phyloP scores from a whole-genome alignment of 2,888 invertebrate genomes.

The Hyposoter didymator region DNA sequence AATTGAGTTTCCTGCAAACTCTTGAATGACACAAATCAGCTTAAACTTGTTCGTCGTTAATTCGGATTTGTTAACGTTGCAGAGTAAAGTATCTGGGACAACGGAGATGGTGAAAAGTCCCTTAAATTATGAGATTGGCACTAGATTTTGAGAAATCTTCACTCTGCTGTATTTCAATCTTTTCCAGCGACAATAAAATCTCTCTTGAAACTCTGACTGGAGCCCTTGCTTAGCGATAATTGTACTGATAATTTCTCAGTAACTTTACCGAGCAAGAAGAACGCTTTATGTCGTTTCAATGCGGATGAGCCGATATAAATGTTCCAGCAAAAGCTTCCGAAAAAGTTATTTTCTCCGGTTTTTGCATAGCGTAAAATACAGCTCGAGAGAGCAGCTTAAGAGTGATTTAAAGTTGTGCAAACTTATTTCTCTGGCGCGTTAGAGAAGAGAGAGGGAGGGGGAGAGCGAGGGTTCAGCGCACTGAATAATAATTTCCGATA shows the following conservation, averaged over 20 bases:
- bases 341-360: slow-evolving; percentile 11
- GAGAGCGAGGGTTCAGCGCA: slow-evolving; percentile 42
- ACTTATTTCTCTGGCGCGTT: slow-evolving; percentile 62
- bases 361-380: not conserved
- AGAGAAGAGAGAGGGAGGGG: not conserved
- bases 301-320: not conserved
- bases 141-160: slow-evolving; percentile 13
- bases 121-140: slow-evolving; percentile 41
- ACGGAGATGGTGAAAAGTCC: not conserved
- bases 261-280: slow-evolving; percentile 1
- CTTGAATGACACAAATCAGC: not conserved
- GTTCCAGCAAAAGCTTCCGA: not conserved
- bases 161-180: not conserved
- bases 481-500: slow-evolving; percentile 68
- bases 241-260: slow-evolving; percentile 54
- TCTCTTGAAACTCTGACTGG: not conserved
- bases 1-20: not conserved
- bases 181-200: slow-evolving; percentile 15
- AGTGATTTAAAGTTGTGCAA: slow-evolving; percentile 65
- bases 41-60: slow-evolving; percentile 33
- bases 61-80: slow-evolving; percentile 44
- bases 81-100: not conserved
- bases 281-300: not conserved
- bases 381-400: slow-evolving; percentile 45
- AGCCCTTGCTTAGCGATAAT: slow-evolving; percentile 38